Base-by-base conservation (phyloP, 1,140 invertebrate species). In the Bactericera cockerelli region DNA sequence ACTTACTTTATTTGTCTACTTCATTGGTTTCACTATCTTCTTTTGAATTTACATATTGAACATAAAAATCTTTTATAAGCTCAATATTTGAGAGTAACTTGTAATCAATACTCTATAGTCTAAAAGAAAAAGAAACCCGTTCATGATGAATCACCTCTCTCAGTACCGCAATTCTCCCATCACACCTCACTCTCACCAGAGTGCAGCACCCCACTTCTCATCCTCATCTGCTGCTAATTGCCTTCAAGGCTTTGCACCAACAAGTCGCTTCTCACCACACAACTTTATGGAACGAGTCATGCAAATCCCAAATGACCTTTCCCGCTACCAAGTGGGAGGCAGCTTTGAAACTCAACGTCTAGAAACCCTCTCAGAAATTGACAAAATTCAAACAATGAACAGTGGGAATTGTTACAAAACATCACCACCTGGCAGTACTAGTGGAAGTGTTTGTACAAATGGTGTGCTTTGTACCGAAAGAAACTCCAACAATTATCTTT, bases 281-380 rank as follows among this genome's bases (percentile, higher is more conserved):
- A 49, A 49, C 22, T 49, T 49, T n/a, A 49, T 49, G 42, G 42
- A 49, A 49, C 42, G 42, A 4, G 42, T 49, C 22, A 49, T 49
- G 42, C 42, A 49, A 19, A 49, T 49, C n/a, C 42, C 42, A n/a
- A 49, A 49, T n/a, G 42, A 49, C 19, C 22, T 49, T 4, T 49
- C 42, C 4, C n/a, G 42, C n/a, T 49, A 49, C 42, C 42, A 49
- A n/a, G 16, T 36, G 16, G n/a, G 3, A n/a, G 3, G 19, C 3
- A 19, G n/a, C 22, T 19, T 22, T 49, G n/a, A 16, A n/a, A 4
- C 6, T 4, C n/a, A 16, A n/a, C 22, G n/a, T 6, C n/a, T 22
- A n/a, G 42, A 49, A n/a, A 16, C n/a, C 8, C n/a, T 49, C 22
- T 6, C 8, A 4, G 42, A 49, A n/a, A 10, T 49, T 6, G 42